Evolutionary conservation across 2,888 invertebrate species (phyloP).

Genomic region (Drosophila cognata): DNA sequence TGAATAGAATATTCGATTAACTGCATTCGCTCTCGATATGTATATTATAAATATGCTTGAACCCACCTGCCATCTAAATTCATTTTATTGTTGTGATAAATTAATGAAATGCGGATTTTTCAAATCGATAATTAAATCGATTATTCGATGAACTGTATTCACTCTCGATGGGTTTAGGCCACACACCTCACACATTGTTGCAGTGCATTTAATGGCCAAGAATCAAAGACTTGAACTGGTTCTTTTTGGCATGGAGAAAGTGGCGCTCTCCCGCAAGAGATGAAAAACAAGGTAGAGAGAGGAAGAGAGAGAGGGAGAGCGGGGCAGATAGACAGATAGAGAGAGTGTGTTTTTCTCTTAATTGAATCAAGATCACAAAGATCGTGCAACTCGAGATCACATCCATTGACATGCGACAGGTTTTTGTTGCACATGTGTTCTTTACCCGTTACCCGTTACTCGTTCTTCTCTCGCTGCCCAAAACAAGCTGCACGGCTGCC

Average conservation of each 20-base stretch:
- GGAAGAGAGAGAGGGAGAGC: constrained; percentile 28
- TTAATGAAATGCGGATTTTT: not conserved
- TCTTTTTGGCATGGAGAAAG: constrained; percentile 51
- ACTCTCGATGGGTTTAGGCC: constrained; percentile 28
- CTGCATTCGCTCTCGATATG: not conserved
- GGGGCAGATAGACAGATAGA: constrained; percentile 15
- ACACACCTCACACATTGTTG: constrained; percentile 27
- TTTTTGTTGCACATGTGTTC: constrained; percentile 30
- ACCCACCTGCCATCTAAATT: not conserved
- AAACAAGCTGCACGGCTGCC: constrained; percentile 29
- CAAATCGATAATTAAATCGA: not conserved
- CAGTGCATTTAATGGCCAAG: constrained; percentile 30
- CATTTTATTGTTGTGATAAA: not conserved
- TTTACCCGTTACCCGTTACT: constrained; percentile 24
- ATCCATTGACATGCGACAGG: constrained; percentile 55
- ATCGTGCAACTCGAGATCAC: constrained; percentile 32
- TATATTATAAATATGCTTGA: not conserved
- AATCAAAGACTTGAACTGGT: constrained; percentile 47
- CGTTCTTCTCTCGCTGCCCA: constrained; percentile 35
- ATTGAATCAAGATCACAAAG: constrained; percentile 68
- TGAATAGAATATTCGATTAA: not conserved
- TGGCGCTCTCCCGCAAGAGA: constrained; percentile 28
- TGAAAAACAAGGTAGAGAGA: not conserved
- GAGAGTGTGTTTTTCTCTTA: constrained; percentile 47
- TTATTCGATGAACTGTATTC: not conserved